phyloP scores from a whole-genome alignment of 2,797 vertebrate species.

The Mastacembelus armatus region DNA sequence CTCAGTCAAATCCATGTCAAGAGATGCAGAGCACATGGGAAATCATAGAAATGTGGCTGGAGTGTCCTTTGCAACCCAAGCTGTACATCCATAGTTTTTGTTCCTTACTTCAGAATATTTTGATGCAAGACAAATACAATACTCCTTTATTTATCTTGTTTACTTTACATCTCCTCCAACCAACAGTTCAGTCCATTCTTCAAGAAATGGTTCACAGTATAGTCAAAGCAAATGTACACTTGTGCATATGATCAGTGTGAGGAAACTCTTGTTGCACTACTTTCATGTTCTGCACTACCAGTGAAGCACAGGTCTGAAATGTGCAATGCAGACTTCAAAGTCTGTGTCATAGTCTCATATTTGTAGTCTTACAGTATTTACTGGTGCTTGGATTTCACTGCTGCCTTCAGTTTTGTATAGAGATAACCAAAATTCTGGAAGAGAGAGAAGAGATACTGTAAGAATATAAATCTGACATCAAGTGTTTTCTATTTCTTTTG shows the following conservation, averaged over 20 bases:
- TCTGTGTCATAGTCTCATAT: not conserved
- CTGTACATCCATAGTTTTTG: not conserved
- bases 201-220: constrained; percentile 24
- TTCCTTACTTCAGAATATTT: not conserved
- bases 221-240: constrained; percentile 31
- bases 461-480: constrained; percentile 10
- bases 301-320: constrained; percentile 19
- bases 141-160: constrained; percentile 26
- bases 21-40: constrained; percentile 46
- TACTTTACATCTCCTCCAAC: not conserved
- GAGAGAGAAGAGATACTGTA: constrained; percentile 30
- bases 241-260: constrained; percentile 18
- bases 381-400: constrained; percentile 80
- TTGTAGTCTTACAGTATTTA: constrained; percentile 48
- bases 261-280: constrained; percentile 14
- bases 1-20: constrained; percentile 57
- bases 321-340: constrained; percentile 42
- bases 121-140: not conserved
- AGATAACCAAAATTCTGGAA: constrained; percentile 80
- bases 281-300: constrained; percentile 34
- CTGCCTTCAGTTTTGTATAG: constrained; percentile 79
- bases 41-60: constrained; percentile 36
- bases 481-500: not conserved
- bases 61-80: constrained; percentile 30
- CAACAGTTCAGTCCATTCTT: not conserved